Percentiles rank a stretch among this genome's conserved stretches.
phyloP scores from a whole-genome alignment of 2,113 vertebrate genomes.

The Phycodurus eques region DNA sequence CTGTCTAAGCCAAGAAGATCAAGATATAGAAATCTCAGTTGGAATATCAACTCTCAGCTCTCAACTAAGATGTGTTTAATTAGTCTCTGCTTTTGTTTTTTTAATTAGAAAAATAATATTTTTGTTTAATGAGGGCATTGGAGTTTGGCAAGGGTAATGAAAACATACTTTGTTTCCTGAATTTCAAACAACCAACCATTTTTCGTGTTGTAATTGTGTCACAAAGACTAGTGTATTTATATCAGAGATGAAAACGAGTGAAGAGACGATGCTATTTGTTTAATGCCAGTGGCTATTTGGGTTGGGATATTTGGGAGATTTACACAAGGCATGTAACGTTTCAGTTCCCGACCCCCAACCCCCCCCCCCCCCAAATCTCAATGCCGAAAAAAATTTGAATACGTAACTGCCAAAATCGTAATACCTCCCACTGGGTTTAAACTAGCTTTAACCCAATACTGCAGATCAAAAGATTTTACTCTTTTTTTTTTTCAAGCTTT shows the following conservation, averaged over 20 bases:
- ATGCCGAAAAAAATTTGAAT: too few species aligned
- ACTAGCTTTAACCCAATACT: too few species aligned
- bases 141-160: background rate
- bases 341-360: too few species aligned
- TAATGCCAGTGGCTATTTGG: background rate
- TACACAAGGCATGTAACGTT: too few species aligned
- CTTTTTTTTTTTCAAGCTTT: too few species aligned
- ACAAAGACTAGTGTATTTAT: background rate
- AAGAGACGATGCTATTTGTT: background rate
- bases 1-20: conserved; percentile 12
- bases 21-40: background rate
- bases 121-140: background rate
- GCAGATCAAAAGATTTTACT: too few species aligned
- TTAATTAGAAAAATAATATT: background rate
- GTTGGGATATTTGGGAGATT: too few species aligned
- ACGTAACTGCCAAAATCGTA: too few species aligned
- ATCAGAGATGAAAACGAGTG: background rate
- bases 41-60: background rate
- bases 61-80: background rate
- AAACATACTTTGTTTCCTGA: background rate
- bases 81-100: background rate
- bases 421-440: background rate
- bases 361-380: too few species aligned
- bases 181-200: background rate
- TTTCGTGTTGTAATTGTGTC: background rate